phyloP scores from a whole-genome alignment of 2,797 vertebrate genomes.

The Amblyopsis hoosieri region DNA sequence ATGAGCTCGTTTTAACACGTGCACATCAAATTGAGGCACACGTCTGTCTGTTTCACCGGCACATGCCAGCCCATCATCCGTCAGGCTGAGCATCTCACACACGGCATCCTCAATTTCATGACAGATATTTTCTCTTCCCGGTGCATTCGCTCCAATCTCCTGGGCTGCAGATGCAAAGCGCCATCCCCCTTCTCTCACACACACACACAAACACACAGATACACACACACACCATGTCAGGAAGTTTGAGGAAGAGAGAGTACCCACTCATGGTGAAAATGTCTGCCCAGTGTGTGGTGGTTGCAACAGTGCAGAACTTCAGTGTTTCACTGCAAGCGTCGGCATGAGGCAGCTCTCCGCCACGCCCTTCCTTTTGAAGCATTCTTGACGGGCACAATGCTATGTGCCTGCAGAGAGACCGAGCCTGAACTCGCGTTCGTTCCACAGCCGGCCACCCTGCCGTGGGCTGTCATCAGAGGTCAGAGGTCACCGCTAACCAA shows the following conservation, averaged over 20 bases:
- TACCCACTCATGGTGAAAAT: constrained; percentile 37
- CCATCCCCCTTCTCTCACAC: background rate
- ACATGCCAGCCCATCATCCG: too few species aligned
- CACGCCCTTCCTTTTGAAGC: constrained; percentile 22
- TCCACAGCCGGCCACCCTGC: constrained; percentile 19
- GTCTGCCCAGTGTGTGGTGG: constrained; percentile 35
- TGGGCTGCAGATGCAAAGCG: too few species aligned
- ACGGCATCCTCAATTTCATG: too few species aligned
- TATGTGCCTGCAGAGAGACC: constrained; percentile 34
- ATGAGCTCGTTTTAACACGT: too few species aligned
- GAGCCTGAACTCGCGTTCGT: constrained; percentile 28
- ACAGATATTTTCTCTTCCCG: too few species aligned
- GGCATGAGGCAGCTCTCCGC: too few species aligned
- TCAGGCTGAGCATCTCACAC: too few species aligned
- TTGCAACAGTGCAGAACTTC: constrained; percentile 9
- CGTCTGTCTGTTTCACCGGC: too few species aligned
- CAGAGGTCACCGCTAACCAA: constrained; percentile 27
- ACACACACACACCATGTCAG: background rate
- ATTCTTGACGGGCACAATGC: constrained; percentile 36
- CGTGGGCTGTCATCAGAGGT: constrained; percentile 15
- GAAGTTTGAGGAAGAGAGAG: background rate
- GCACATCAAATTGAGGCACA: too few species aligned
- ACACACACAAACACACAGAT: background rate
- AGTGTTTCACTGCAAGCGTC: background rate
- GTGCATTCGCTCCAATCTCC: too few species aligned